Evolutionary conservation across 2,113 vertebrate species (phyloP).

Genomic region (Rhabdomys dilectus): DNA sequence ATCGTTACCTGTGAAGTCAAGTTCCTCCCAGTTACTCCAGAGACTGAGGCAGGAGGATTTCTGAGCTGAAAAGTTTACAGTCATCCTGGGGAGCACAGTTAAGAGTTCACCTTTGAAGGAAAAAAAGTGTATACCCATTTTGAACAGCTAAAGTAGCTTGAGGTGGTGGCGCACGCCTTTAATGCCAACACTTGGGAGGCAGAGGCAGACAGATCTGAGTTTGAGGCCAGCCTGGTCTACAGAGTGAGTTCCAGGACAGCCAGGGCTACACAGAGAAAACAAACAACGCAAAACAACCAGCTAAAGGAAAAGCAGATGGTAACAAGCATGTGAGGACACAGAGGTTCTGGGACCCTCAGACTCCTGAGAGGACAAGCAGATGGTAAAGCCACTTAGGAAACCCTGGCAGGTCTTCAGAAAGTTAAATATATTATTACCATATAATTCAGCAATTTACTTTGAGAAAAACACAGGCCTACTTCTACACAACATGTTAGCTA

Average conservation of each 20-base stretch:
- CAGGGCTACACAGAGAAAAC: neutral
- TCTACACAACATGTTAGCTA: neutral
- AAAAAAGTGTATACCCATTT: neutral
- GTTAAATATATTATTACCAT: neutral
- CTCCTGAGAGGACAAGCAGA: neutral
- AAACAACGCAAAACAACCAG: neutral
- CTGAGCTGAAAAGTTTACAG: neutral
- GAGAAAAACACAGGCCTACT: neutral
- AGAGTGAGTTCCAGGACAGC: neutral
- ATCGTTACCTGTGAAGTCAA: neutral
- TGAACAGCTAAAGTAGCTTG: neutral
- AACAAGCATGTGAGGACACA: neutral
- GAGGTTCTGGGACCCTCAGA: neutral
- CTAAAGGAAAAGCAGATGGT: constrained; percentile 34
- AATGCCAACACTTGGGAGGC: neutral
- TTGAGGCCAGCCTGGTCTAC: neutral
- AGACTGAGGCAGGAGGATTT: neutral
- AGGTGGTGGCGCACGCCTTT: neutral
- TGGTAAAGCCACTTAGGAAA: neutral
- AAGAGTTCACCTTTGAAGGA: neutral
- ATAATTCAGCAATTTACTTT: neutral
- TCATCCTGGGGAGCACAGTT: neutral
- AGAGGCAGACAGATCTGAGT: neutral
- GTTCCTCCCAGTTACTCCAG: neutral
- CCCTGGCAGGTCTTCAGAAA: neutral